Evolutionary conservation across 2,888 invertebrate species (phyloP), one percentile per base, ranked within the genome.

Genomic region (Strigamia maritima): DNA sequence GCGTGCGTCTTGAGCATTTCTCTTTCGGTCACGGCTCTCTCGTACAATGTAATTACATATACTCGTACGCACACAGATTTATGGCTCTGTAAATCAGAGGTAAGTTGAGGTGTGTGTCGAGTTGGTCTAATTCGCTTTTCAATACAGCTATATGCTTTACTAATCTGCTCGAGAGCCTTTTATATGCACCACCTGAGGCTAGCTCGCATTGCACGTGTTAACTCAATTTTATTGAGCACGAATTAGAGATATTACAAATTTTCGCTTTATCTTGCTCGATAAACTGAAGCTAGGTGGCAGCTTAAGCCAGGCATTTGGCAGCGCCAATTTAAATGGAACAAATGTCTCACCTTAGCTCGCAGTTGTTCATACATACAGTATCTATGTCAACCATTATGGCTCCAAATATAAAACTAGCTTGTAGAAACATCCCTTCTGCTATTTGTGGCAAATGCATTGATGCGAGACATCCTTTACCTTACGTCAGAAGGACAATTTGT

Each of bases 331-430:
- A 26, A 28, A 24, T 19, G 19, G 7, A 74, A 24, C n/a, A 35
- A 1, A 70, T 26, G 10, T 35, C 78, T 31, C 38, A 76, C 12
- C 82, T 82, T 85, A 91, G 92, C 92, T 89, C 82, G 90, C 93
- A 94, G 82, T 91, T 90, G 82, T 91, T 90, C 31, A 31, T 4
- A 4, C 6, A 84, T 92, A 92, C 81, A 91, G 88, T n/a, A 82
- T 90, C 88, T 19, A 93, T 87, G 85, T 93, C 92, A 49, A 91
- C 88, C 86, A 90, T 90, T 83, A 94, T 90, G 4, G 93, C 92
- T 83, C 92, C 88, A 83, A 91, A 90, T 28, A 90, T 87, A 82
- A 91, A 87, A 70, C 91, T 91, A 82, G 90, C 90, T 84, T 91
- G 90, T 49, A 93, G 86, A 16, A 93, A 86, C 81, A 91, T 89